Evolutionary conservation across 2,113 vertebrate genomes (phyloP).

Genomic region (Cochlearius cochlearius): DNA sequence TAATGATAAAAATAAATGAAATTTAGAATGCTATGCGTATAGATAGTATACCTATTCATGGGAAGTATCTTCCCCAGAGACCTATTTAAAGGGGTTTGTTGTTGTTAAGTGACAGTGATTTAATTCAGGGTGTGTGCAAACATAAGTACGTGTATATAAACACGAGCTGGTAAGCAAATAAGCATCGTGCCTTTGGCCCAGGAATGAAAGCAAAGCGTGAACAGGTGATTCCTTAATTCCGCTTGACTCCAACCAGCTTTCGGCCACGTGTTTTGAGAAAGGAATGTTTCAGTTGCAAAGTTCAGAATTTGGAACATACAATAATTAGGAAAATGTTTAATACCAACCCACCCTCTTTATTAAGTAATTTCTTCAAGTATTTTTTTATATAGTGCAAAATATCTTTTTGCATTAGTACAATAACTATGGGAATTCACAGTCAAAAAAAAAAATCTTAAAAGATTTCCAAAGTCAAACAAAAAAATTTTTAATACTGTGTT

Average conservation of each 20-base stretch:
- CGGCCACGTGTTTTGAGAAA: background rate
- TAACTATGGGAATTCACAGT: conserved; percentile 36
- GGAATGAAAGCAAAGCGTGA: background rate
- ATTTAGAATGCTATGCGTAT: background rate
- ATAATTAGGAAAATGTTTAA: conserved; percentile 36
- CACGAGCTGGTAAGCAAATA: background rate
- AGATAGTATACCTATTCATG: too few species aligned
- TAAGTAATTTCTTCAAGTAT: conserved; percentile 47
- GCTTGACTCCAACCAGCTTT: background rate
- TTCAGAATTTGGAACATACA: background rate
- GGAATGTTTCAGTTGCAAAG: background rate
- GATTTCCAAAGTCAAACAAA: conserved; percentile 81
- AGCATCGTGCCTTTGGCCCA: background rate
- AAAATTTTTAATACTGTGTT: conserved; percentile 83
- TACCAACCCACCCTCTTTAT: conserved; percentile 61
- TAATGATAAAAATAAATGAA: background rate
- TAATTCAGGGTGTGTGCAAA: background rate
- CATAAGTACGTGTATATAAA: background rate
- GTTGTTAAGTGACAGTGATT: background rate
- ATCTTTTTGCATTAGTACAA: conserved; percentile 30
- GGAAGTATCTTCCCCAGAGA: background rate
- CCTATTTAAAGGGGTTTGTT: background rate
- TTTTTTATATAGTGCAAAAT: conserved; percentile 59
- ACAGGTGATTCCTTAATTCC: background rate
- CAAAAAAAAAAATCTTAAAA: conserved; percentile 63